phyloP scores from a whole-genome alignment of 2,113 vertebrate genomes.

The Ursus arctos region DNA sequence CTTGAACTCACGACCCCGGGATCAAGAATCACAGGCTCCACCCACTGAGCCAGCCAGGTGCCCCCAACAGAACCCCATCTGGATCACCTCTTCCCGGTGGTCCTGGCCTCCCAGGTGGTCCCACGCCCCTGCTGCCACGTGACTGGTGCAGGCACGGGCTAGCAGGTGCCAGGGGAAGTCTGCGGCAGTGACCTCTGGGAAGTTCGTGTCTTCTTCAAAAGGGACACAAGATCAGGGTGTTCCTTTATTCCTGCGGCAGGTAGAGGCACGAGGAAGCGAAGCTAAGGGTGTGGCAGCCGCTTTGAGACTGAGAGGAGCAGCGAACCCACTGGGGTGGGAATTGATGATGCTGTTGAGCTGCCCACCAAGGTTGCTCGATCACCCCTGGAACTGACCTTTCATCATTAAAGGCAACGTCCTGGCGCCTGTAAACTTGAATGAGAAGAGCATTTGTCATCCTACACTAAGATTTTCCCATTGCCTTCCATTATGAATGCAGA shows the following conservation, averaged over 20 bases:
- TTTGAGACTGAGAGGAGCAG: not conserved
- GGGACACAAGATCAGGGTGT: not conserved
- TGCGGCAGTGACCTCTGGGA: not conserved
- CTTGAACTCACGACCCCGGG: not conserved
- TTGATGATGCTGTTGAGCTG: not conserved
- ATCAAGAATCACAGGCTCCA: not conserved
- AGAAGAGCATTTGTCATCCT: not conserved
- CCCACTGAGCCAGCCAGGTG: not conserved
- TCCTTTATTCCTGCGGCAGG: not conserved
- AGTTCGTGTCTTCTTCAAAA: not conserved
- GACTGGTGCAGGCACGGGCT: not conserved
- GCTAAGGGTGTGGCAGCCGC: not conserved
- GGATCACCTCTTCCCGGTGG: not conserved
- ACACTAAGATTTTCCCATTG: not conserved
- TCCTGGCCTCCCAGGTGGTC: not conserved
- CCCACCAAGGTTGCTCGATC: not conserved
- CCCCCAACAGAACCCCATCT: not conserved
- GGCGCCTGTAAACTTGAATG: not conserved
- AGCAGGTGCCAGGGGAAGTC: not conserved
- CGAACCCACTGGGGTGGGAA: not conserved
- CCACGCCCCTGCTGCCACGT: not conserved
- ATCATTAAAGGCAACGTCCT: not conserved
- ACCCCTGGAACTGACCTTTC: not conserved
- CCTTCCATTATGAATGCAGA: not conserved
- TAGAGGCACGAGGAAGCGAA: not conserved